Conservation (phyloP, 1,140 invertebrate genomes). For the Zophobas atratus region DNA sequence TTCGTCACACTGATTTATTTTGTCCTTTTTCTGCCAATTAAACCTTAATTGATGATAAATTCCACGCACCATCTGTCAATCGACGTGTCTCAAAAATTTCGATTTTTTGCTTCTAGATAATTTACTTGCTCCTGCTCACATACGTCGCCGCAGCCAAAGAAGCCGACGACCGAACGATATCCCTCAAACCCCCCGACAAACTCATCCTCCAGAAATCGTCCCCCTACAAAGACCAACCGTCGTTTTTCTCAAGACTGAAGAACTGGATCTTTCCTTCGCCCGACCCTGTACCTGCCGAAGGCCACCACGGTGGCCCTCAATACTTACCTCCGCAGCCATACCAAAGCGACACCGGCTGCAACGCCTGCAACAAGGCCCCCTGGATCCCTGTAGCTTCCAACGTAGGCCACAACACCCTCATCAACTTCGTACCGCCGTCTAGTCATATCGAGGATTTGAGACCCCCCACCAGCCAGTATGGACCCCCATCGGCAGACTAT, state of each 20-base stretch:
- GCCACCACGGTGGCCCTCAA: slow-evolving; percentile 44
- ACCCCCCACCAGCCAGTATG: slow-evolving; percentile 59
- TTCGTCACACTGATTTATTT: neutral
- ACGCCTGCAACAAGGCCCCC: slow-evolving; percentile 82
- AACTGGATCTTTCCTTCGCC: slow-evolving; percentile 56
- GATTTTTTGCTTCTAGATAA: slow-evolving; percentile 44
- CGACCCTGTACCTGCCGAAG: slow-evolving; percentile 54
- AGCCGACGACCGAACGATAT: slow-evolving; percentile 9
- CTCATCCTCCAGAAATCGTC: slow-evolving; percentile 51
- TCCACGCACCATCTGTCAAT: neutral
- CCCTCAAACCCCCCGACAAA: slow-evolving; percentile 44
- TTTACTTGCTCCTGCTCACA: slow-evolving; percentile 31
- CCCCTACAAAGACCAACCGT: slow-evolving; percentile 51
- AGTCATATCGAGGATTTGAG: slow-evolving; percentile 47
- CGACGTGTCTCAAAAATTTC: neutral
- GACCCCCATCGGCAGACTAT: slow-evolving; percentile 53
- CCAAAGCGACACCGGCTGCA: slow-evolving; percentile 68
- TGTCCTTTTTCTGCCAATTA: slow-evolving; percentile 10
- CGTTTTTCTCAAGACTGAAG: slow-evolving; percentile 54
- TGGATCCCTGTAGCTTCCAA: slow-evolving; percentile 80
- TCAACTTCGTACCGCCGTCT: slow-evolving; percentile 59
- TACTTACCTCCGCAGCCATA: slow-evolving; percentile 47
- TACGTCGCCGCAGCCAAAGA: slow-evolving; percentile 31
- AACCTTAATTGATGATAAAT: slow-evolving; percentile 1
- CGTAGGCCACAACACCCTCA: slow-evolving; percentile 60